Conservation (phyloP, 2,888 invertebrate species). For the Rhagonycha fulva region DNA sequence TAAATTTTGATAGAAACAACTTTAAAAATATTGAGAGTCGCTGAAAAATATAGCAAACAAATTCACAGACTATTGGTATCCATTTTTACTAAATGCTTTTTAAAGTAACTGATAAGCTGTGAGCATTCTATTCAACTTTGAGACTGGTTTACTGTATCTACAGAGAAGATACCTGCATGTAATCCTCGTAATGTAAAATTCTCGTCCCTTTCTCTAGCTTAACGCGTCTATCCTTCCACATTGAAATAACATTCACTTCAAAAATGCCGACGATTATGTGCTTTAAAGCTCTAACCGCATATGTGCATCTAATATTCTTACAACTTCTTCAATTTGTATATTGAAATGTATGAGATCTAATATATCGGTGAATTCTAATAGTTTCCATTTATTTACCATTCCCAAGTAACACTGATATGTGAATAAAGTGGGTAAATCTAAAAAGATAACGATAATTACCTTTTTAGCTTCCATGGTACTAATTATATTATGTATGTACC, state of each 20-base stretch:
- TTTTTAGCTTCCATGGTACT: no score
- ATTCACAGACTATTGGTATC: slow-evolving; percentile 41
- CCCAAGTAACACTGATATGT: background rate
- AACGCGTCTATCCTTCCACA: slow-evolving; percentile 51
- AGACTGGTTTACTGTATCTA: slow-evolving; percentile 19
- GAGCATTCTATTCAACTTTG: slow-evolving; percentile 51
- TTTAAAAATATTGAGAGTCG: slow-evolving; percentile 7
- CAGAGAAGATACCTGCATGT: slow-evolving; percentile 37
- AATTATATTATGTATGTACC: no score
- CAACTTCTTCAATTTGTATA: background rate
- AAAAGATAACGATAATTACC: no score
- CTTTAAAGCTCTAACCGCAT: background rate
- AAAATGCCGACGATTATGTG: slow-evolving; percentile 46
- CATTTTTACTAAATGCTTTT: slow-evolving; percentile 45
- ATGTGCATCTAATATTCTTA: background rate
- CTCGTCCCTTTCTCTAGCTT: slow-evolving; percentile 52
- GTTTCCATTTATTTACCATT: background rate
- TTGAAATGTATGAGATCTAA: no score
- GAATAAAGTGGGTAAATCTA: no score
- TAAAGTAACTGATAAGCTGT: slow-evolving; percentile 53
- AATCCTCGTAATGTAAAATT: slow-evolving; percentile 56
- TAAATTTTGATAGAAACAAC: background rate
- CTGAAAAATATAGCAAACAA: slow-evolving; percentile 26
- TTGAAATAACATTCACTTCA: slow-evolving; percentile 48
- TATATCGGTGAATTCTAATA: background rate